Evolutionary conservation across 92 coral and sea anemone species (phyloP), one percentile per base, ranked within the genome.

Genomic region (Epizoanthus scotinus): DNA sequence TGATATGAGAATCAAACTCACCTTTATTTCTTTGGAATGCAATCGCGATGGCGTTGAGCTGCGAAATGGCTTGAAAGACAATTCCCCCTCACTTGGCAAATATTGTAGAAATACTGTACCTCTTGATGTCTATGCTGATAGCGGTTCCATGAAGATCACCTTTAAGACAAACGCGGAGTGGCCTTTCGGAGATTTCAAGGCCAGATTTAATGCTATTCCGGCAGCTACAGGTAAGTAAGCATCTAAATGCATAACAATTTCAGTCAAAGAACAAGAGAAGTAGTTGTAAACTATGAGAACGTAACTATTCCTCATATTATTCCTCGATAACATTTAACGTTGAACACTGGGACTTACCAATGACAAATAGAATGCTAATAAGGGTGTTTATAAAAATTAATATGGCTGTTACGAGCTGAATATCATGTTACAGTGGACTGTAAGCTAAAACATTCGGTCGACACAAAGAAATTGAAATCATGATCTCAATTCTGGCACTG

Each of bases 21-120:
- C 5, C 20, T 68, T 68, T 24, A 68, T 27, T 19, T 12, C 14
- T 0, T 28, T 68, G 25, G 73, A 68, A 27, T 68, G 73, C 47
- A 68, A 68, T 68, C 73, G 73, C 10, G 73, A 68, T 52, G 21
- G 24, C 24, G 73, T 68, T 68, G 73, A 68, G 53, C 36, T 68
- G 73, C 52, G 55, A 22, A 68, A 68, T 68, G 73, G 73, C 47
- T 3, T 42, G 24, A 42, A 12, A 42, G 55, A 24, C 4, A 68
- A 40, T 21, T 68, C 73, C 9, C 73, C 73, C 6, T 25, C 24
- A 7, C 73, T 68, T 18, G 73, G 73, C 18, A 18, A 5, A 1
- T 68, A 7, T 52, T 42, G 73, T 24, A 52, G 73, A 68, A 15
- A 44, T 19, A 42, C 47, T 31, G 25, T 68, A n/a, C 73, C 73